Evolutionary conservation across 2,113 vertebrate species (phyloP).

Genomic region (Rhombomys opimus): DNA sequence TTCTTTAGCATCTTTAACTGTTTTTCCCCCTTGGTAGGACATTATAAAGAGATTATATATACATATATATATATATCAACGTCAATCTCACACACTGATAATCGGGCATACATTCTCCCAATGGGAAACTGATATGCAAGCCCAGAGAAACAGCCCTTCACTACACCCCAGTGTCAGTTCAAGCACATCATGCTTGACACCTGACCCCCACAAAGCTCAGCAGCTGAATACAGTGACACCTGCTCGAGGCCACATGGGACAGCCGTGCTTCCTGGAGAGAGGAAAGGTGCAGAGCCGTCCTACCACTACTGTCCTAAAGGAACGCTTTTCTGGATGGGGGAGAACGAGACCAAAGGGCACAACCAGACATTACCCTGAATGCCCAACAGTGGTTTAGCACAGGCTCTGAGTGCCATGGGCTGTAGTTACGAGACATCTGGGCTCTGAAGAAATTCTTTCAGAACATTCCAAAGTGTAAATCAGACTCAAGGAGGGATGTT

Average conservation of each 20-base stretch:
- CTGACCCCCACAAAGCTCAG: neutral
- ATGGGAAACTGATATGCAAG: conserved; percentile 16
- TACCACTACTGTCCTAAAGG: neutral
- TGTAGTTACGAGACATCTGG: neutral
- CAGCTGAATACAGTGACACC: neutral
- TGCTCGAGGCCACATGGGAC: neutral
- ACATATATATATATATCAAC: neutral
- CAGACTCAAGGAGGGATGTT: neutral
- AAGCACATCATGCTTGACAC: neutral
- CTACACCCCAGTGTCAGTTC: neutral
- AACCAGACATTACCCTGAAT: neutral
- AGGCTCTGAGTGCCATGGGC: neutral
- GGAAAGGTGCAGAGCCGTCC: neutral
- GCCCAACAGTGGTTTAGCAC: neutral
- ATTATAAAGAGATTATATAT: neutral
- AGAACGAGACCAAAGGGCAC: neutral
- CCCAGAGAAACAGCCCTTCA: neutral
- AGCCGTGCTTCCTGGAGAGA: neutral
- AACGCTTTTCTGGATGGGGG: neutral
- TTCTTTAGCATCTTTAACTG: conserved; percentile 47
- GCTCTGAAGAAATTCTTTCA: conserved; percentile 20
- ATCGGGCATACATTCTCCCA: neutral
- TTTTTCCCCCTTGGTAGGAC: neutral
- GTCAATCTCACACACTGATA: neutral
- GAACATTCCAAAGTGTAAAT: conserved; percentile 6